phyloP scores from a whole-genome alignment of 2,797 vertebrate species.

The Apogon hyalosoma region DNA sequence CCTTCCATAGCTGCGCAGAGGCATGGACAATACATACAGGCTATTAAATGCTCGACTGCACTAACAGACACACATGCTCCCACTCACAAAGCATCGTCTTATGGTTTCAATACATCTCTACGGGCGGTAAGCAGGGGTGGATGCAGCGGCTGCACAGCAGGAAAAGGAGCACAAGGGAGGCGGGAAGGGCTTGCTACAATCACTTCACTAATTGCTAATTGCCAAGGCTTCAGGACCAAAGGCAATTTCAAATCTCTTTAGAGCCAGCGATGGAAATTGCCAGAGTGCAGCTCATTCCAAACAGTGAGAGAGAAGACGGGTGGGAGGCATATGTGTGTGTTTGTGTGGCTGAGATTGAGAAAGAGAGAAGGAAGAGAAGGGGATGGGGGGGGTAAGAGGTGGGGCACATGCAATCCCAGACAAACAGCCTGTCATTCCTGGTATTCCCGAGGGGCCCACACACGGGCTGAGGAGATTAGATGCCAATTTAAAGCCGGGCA shows the following conservation, averaged over 20 bases:
- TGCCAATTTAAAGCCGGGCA: slow-evolving; percentile 81
- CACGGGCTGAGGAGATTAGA: slow-evolving; percentile 80
- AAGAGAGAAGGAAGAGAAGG: slow-evolving; percentile 38
- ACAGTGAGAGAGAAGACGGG: slow-evolving; percentile 61
- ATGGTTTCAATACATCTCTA: slow-evolving; percentile 61
- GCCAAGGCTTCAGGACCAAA: slow-evolving; percentile 79
- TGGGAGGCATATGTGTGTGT: slow-evolving; percentile 40
- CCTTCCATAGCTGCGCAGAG: neutral
- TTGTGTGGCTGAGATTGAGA: slow-evolving; percentile 58
- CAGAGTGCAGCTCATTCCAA: slow-evolving; percentile 59
- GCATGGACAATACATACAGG: slow-evolving; percentile 15
- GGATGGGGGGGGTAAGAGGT: slow-evolving; percentile 32
- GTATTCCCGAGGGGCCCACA: slow-evolving; percentile 73
- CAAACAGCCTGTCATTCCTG: slow-evolving; percentile 84
- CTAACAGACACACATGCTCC: slow-evolving; percentile 24
- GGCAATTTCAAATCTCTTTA: slow-evolving; percentile 84
- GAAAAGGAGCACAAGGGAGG: slow-evolving; percentile 68
- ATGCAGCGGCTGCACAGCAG: slow-evolving; percentile 74
- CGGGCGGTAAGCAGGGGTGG: slow-evolving; percentile 38
- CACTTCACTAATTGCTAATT: slow-evolving; percentile 83
- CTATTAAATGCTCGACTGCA: slow-evolving; percentile 46
- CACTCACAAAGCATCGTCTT: slow-evolving; percentile 45
- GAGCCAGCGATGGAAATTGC: slow-evolving; percentile 79
- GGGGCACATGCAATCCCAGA: slow-evolving; percentile 80
- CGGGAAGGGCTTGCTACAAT: slow-evolving; percentile 70